These are phyloP conservation scores for Epinotia bilunana DNA, from an alignment of 2,888 invertebrate species.

Conservation along the genomic window DNA sequence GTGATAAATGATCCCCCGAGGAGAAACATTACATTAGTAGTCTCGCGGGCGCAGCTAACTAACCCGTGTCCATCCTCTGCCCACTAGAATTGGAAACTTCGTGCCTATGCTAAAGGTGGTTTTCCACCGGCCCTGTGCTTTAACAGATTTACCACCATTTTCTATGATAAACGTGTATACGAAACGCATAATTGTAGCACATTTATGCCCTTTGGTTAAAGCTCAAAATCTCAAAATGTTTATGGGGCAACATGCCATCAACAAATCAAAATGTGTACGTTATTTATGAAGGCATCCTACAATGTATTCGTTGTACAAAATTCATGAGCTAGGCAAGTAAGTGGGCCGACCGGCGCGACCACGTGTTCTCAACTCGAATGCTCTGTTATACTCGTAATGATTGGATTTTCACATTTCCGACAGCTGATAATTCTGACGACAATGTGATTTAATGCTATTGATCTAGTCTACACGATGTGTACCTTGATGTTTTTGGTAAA, in stretches of 20 bases:
- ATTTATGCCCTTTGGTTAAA: conserved; percentile 16
- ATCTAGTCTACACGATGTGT: conserved; percentile 1
- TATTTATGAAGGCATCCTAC: conserved; percentile 33
- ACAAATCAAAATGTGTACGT: conserved; percentile 33
- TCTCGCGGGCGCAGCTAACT: conserved; percentile 6
- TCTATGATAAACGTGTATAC: not conserved
- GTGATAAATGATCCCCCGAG: conserved; percentile 19
- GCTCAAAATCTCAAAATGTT: conserved; percentile 21
- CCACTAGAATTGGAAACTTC: conserved; percentile 5
- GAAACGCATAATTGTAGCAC: not conserved
- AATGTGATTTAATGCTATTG: conserved; percentile 28
- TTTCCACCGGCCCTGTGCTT: too few species aligned
- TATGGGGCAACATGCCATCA: conserved; percentile 12
- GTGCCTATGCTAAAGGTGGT: not conserved
- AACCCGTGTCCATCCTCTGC: not conserved
- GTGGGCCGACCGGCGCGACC: not conserved
- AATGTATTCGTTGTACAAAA: conserved; percentile 35
- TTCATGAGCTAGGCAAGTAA: conserved; percentile 35
- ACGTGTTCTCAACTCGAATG: conserved; percentile 25
- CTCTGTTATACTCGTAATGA: conserved; percentile 39
- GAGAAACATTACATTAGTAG: conserved; percentile 3
- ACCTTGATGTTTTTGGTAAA: conserved; percentile 3
- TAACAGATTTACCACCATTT: not conserved
- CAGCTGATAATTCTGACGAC: conserved; percentile 19
- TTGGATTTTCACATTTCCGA: conserved; percentile 40